phyloP scores from a whole-genome alignment of 2,797 vertebrate genomes.

The Sebastiscus albofasciatus region DNA sequence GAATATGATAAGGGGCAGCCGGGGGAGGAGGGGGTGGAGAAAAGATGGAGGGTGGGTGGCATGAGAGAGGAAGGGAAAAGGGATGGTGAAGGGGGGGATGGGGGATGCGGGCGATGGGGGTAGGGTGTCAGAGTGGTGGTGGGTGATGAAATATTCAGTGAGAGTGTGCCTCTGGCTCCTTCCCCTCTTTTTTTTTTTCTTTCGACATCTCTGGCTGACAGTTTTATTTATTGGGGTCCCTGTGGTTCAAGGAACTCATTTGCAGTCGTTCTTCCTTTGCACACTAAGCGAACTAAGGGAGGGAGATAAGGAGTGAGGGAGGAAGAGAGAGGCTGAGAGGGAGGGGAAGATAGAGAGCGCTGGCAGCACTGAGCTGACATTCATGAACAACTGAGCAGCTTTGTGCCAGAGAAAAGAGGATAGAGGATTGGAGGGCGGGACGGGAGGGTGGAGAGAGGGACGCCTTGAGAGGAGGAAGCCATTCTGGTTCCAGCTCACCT shows the following conservation, averaged over 20 bases:
- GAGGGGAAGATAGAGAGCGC: constrained; percentile 60
- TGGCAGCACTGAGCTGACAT: constrained; percentile 77
- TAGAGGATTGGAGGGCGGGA: constrained; percentile 60
- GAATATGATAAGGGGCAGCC: constrained; percentile 76
- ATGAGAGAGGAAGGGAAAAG: constrained; percentile 54
- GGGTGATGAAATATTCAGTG: constrained; percentile 89
- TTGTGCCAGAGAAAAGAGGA: constrained; percentile 74
- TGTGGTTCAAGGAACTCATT: constrained; percentile 87
- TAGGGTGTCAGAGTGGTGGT: constrained; percentile 76
- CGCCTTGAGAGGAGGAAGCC: constrained; percentile 55
- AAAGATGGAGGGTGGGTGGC: constrained; percentile 48
- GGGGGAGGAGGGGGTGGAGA: constrained; percentile 52
- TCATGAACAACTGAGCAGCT: constrained; percentile 80
- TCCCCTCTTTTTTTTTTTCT: constrained; percentile 52
- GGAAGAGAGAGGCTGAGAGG: constrained; percentile 54
- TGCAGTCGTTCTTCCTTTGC: constrained; percentile 83
- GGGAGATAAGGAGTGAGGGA: constrained; percentile 70
- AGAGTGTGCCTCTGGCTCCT: constrained; percentile 82
- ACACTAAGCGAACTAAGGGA: constrained; percentile 77
- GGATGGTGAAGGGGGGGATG: constrained; percentile 56
- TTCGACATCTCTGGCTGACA: constrained; percentile 83
- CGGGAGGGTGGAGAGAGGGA: constrained; percentile 56
- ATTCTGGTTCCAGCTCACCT: constrained; percentile 54
- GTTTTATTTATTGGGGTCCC: constrained; percentile 85
- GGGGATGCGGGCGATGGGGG: constrained; percentile 71